These are phyloP conservation scores for Drosophila crucigera DNA, from an alignment of 2,888 invertebrate species.

Conservation along the genomic window DNA sequence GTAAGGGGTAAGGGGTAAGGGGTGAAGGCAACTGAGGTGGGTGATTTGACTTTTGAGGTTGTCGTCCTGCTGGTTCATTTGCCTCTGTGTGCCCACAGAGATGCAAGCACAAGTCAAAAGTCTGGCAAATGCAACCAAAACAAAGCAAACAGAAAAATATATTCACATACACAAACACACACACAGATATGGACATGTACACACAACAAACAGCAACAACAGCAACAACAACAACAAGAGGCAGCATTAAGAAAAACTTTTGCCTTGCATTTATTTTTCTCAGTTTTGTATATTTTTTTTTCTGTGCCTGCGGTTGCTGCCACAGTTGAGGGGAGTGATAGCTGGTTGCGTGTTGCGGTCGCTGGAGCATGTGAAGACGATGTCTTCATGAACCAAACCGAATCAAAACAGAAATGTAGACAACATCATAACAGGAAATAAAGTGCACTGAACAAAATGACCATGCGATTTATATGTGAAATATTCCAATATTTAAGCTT, in stretches of 20 bases:
- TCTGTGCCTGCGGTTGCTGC: slow-evolving; percentile 32
- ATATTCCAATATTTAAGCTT: background rate
- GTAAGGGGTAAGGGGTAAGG: background rate
- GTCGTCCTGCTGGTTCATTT: slow-evolving; percentile 72
- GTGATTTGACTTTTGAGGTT: slow-evolving; percentile 57
- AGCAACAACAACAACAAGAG: slow-evolving; percentile 8
- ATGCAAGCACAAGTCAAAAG: slow-evolving; percentile 65
- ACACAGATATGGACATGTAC: background rate
- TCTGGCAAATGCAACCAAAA: slow-evolving; percentile 69
- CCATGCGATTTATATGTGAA: background rate
- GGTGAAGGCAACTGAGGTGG: background rate
- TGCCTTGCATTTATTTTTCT: slow-evolving; percentile 36
- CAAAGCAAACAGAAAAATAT: slow-evolving; percentile 54
- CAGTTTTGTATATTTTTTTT: slow-evolving; percentile 27
- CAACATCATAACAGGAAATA: slow-evolving; percentile 33
- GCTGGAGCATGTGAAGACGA: slow-evolving; percentile 26
- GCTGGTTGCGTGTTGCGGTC: slow-evolving; percentile 1
- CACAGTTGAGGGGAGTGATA: background rate
- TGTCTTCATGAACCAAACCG: slow-evolving; percentile 60
- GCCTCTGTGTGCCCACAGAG: slow-evolving; percentile 40
- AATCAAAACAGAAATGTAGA: slow-evolving; percentile 48
- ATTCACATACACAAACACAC: slow-evolving; percentile 6
- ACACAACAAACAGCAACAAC: slow-evolving; percentile 1
- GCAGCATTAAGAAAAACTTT: slow-evolving; percentile 56
- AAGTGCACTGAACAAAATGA: slow-evolving; percentile 41